Evolutionary conservation across 2,888 invertebrate genomes (phyloP).

Genomic region (Rhingia campestris): DNA sequence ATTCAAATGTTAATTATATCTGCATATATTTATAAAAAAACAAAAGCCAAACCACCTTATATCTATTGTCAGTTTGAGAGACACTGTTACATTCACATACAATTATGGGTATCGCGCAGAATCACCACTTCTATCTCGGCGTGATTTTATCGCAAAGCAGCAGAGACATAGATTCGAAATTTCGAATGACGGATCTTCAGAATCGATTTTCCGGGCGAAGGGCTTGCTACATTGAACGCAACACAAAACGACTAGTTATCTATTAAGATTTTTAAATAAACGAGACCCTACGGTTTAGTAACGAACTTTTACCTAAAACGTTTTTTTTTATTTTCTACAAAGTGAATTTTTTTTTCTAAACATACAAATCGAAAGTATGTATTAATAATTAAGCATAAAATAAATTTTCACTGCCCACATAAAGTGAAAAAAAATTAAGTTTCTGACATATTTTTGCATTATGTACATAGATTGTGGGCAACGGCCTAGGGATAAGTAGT

Average conservation of each 20-base stretch:
- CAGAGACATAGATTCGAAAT: conserved; percentile 33
- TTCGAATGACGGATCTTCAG: conserved; percentile 54
- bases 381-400: conserved; percentile 1
- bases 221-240: conserved; percentile 54
- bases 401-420: conserved; percentile 42
- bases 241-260: conserved; percentile 33
- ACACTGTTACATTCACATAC: neutral
- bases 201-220: conserved; percentile 71
- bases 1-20: too few species aligned
- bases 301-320: conserved; percentile 14
- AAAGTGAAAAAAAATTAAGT: conserved; percentile 36
- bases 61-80: conserved; percentile 27
- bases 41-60: too few species aligned
- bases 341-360: conserved; percentile 16
- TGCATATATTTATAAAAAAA: too few species aligned
- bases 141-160: conserved; percentile 7
- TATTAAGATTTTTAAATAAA: conserved; percentile 39
- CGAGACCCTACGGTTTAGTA: conserved; percentile 30
- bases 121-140: conserved; percentile 43
- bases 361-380: neutral
- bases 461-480: conserved; percentile 62
- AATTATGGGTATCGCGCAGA: conserved; percentile 32
- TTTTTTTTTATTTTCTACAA: neutral
- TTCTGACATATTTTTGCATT: conserved; percentile 54
- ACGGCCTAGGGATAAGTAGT: conserved; percentile 69